Conservation (phyloP, 1,140 invertebrate genomes). For the Manduca sexta region DNA sequence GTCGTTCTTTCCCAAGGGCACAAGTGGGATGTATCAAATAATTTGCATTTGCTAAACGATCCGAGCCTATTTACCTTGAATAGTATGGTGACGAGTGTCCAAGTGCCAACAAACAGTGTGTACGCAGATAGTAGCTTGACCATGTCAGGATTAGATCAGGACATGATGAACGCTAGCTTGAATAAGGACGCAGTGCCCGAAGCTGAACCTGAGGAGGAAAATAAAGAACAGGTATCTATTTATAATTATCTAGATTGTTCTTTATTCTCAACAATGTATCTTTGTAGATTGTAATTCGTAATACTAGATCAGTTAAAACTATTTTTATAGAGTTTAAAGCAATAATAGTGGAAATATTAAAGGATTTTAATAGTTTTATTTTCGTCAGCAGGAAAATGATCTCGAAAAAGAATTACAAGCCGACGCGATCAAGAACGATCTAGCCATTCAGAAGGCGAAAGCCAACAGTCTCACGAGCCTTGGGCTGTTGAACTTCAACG, state of each 20-base stretch:
- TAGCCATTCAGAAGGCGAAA: slow-evolving; percentile 42
- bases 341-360: too few relatives aligned
- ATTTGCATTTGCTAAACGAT: slow-evolving; percentile 73
- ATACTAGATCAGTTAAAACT: too few relatives aligned
- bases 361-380: too few relatives aligned
- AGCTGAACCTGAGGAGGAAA: slow-evolving; percentile 35
- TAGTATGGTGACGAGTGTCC: slow-evolving; percentile 67
- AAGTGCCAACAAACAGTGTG: slow-evolving; percentile 52
- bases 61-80: slow-evolving; percentile 72
- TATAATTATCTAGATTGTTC: too few relatives aligned
- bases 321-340: too few relatives aligned
- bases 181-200: slow-evolving; percentile 25
- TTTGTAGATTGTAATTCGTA: too few relatives aligned
- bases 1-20: slow-evolving; percentile 73
- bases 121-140: slow-evolving; percentile 72
- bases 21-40: slow-evolving; percentile 76
- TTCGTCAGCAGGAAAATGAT: slow-evolving; percentile 50
- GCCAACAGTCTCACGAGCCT: slow-evolving; percentile 46
- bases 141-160: slow-evolving; percentile 74
- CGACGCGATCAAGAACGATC: slow-evolving; percentile 43
- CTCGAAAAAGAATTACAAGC: slow-evolving; percentile 59
- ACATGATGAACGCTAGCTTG: slow-evolving; percentile 69
- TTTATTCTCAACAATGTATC: too few relatives aligned
- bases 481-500: slow-evolving; percentile 61
- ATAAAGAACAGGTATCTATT: slow-evolving; percentile 43